Evolutionary conservation across 2,797 vertebrate species (phyloP).

Genomic region (Cyclura pinguis): DNA sequence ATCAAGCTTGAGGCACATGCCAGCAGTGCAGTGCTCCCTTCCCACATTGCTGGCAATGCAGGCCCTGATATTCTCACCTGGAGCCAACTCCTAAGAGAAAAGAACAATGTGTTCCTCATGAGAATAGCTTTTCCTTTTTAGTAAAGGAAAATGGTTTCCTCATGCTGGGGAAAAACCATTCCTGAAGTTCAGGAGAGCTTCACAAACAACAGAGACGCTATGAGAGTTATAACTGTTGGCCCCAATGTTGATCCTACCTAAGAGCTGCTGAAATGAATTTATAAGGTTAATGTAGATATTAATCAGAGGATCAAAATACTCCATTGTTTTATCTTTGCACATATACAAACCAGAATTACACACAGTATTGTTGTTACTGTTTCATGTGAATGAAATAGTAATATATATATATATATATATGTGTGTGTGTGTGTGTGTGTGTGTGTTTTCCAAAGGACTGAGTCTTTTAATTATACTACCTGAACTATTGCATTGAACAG

Average conservation of each 20-base stretch:
- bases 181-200: background rate
- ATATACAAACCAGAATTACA: constrained; percentile 21
- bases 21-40: no score
- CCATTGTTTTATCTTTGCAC: background rate
- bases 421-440: background rate
- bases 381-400: constrained; percentile 38
- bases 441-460: constrained; percentile 4
- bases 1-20: no score
- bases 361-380: constrained; percentile 34
- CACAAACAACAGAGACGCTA: background rate
- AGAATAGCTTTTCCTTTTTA: background rate
- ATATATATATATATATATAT: background rate
- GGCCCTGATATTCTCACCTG: background rate
- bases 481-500: constrained; percentile 92
- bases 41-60: no score
- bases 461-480: constrained; percentile 74
- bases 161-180: background rate
- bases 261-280: constrained; percentile 25
- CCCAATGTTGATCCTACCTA: no score
- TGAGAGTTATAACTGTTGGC: background rate
- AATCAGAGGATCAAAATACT: background rate
- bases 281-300: background rate
- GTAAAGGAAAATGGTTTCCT: background rate
- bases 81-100: background rate
- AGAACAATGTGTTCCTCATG: constrained; percentile 5